A percentile compares a stretch with the other conserved stretches of the same genome.
Evolutionary conservation across 2,888 invertebrate genomes (phyloP).

Genomic region (Ichneumoninae sp.): DNA sequence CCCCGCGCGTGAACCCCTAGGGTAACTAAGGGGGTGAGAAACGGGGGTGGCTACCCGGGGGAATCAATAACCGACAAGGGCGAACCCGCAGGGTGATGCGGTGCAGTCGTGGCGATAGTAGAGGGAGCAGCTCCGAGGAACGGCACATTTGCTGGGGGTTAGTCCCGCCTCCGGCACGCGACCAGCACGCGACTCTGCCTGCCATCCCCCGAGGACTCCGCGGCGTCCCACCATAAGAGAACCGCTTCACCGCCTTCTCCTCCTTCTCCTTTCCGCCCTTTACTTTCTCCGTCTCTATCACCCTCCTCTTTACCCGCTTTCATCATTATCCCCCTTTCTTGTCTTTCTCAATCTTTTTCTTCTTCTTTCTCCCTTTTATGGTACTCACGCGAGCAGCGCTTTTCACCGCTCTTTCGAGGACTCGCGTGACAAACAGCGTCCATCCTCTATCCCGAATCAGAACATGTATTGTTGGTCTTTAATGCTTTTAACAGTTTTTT

Average conservation of each 20-base stretch:
- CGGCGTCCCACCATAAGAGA: constrained; percentile 56
- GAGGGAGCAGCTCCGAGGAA: constrained; percentile 64
- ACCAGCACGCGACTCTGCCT: constrained; percentile 82
- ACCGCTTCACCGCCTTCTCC: constrained; percentile 44
- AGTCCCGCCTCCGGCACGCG: constrained; percentile 84
- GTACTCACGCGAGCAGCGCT: constrained; percentile 6
- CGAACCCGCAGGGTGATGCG: constrained; percentile 74
- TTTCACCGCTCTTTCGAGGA: constrained; percentile 14
- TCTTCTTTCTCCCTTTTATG: constrained; percentile 8
- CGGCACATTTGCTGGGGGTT: constrained; percentile 72
- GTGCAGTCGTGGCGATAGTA: constrained; percentile 64
- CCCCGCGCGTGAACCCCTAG: constrained; percentile 1
- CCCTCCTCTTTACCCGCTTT: constrained; percentile 63
- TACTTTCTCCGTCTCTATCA: constrained; percentile 23
- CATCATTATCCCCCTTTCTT: constrained; percentile 61
- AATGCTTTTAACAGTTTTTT: background rate
- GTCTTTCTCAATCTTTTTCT: constrained; percentile 72
- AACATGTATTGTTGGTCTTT: background rate
- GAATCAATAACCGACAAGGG: constrained; percentile 84
- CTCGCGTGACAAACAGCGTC: constrained; percentile 6
- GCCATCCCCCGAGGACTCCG: constrained; percentile 67
- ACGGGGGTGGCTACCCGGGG: constrained; percentile 81
- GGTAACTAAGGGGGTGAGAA: constrained; percentile 56
- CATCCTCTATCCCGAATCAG: constrained; percentile 1
- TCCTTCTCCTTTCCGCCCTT: constrained; percentile 29